These are phyloP conservation scores for Thalassophryne amazonica DNA, from an alignment of 2,797 vertebrate genomes.

Conservation along the genomic window DNA sequence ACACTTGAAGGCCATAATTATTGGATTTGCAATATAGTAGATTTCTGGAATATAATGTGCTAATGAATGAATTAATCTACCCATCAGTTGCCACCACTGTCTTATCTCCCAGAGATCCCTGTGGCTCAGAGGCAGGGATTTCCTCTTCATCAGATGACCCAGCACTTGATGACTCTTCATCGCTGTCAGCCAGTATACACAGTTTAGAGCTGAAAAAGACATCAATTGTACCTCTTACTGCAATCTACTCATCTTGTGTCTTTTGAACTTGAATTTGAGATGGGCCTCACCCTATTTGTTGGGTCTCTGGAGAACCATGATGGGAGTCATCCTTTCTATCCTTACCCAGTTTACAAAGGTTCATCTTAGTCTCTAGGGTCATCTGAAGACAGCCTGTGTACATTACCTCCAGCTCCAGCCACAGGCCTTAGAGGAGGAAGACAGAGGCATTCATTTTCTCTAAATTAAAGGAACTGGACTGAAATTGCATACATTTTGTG, in stretches of 20 bases:
- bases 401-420: constrained; percentile 85
- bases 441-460: no score
- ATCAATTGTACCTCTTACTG: background rate
- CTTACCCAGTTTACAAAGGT: constrained; percentile 85
- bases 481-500: no score
- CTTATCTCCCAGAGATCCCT: constrained; percentile 70
- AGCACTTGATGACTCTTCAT: constrained; percentile 85
- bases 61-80: constrained; percentile 50
- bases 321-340: constrained; percentile 75
- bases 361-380: constrained; percentile 90
- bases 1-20: no score
- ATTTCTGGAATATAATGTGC: background rate
- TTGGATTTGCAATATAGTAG: no score
- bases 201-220: constrained; percentile 68
- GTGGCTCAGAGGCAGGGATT: constrained; percentile 46
- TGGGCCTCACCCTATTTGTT: constrained; percentile 70
- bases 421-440: constrained; percentile 77
- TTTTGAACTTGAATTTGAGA: background rate
- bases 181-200: constrained; percentile 83
- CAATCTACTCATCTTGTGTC: background rate
- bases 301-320: constrained; percentile 52
- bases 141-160: constrained; percentile 88
- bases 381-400: constrained; percentile 87
- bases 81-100: constrained; percentile 62
- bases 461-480: no score